Base-by-base conservation (phyloP, 2,888 invertebrate species). In the Meteorus colon region DNA sequence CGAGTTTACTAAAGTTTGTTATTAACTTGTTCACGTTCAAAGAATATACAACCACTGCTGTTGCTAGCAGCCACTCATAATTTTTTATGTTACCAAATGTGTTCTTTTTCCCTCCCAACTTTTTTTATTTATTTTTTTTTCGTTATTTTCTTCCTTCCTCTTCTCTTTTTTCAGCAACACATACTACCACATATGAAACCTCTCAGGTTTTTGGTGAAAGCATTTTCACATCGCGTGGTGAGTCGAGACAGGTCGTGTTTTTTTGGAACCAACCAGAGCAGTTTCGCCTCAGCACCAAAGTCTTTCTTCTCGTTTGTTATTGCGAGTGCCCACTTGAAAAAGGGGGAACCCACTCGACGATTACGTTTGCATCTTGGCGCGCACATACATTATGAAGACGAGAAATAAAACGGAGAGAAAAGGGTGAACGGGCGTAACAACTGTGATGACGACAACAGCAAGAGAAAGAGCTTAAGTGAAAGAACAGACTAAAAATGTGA, bases 281-380 rank as follows among this genome's bases (percentile, higher is more conserved):
- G 31, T 59, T 16, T 59, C 24, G 41, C 63, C 12, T 41, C 12
- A 12, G 41, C 41, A 12, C 12, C 41, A 41, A 34, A 14, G 34
- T 27, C 31, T 74, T 59, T 72, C 34, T 16, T 37, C 34, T 68
- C 66, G 12, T 41, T 41, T 41, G 12, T 41, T 41, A 41, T 41
- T 41, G 41, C 41, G 41, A 10, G 41, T 41, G 41, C 41, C 41
- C 41, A 24, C 41, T 14, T 24, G 69, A 69, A 29, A 65, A 62
- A 71, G 51, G 67, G 29, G n/a, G 68, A 63, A 55, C 73, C 63
- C 68, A 73, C 76, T 73, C 76, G 67, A 73, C 75, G 59, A 76
- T 72, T 76, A 68, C 69, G 76, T 76, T 76, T 73, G 65, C 76
- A 76, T 76, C 73, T 73, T 68, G 48, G 41, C 48, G 69, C 51